Conservation (phyloP, 2,888 invertebrate genomes). For the Drosophila melanosoma region DNA sequence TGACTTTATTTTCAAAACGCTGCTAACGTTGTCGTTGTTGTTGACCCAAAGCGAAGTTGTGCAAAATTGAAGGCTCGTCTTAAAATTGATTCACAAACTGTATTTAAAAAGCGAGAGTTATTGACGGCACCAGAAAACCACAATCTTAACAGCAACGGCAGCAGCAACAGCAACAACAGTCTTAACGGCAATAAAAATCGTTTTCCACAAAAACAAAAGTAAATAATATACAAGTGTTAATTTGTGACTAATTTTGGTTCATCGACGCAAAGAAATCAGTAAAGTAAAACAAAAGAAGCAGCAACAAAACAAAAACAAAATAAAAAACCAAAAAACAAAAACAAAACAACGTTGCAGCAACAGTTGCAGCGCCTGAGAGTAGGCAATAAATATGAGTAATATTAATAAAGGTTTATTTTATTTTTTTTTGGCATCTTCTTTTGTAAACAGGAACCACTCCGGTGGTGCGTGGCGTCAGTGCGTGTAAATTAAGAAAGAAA, state of each 20-base stretch:
- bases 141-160: neutral
- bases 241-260: slow-evolving; percentile 33
- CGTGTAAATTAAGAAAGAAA: slow-evolving; percentile 15
- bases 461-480: slow-evolving; percentile 12
- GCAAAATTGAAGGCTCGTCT: slow-evolving; percentile 10
- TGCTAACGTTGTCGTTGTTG: neutral
- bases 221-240: slow-evolving; percentile 18
- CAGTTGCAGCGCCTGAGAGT: slow-evolving; percentile 18
- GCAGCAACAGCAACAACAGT: slow-evolving; percentile 5
- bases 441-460: slow-evolving; percentile 2
- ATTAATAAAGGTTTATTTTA: neutral
- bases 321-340: neutral
- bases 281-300: slow-evolving; percentile 7
- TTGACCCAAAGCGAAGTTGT: slow-evolving; percentile 1
- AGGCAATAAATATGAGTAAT: slow-evolving; percentile 13
- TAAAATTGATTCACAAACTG: slow-evolving; percentile 4
- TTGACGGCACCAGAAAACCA: neutral
- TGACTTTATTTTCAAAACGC: neutral
- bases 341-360: slow-evolving; percentile 2
- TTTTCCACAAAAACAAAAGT: neutral
- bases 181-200: slow-evolving; percentile 3
- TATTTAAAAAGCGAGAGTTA: slow-evolving; percentile 21
- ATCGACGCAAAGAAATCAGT: slow-evolving; percentile 7
- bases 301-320: neutral
- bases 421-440: slow-evolving; percentile 3